Evolutionary conservation across 2,888 invertebrate species (phyloP).

Genomic region (Rhorus exstirpatorius): DNA sequence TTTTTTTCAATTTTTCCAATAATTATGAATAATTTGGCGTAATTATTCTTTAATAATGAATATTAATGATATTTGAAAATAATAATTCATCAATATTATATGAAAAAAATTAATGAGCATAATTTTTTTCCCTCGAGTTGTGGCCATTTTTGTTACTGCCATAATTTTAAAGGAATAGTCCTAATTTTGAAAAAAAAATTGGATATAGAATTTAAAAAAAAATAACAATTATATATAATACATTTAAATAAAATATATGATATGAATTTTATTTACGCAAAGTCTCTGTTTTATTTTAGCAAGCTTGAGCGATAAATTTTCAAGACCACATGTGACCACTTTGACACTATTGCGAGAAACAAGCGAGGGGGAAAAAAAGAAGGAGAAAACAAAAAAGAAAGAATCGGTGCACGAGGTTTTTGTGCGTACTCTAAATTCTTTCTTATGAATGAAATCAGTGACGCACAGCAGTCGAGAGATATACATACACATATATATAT

Average conservation of each 20-base stretch:
- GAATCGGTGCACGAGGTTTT: slow-evolving; percentile 23
- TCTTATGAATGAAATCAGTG: slow-evolving; percentile 45
- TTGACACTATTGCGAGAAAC: slow-evolving; percentile 5
- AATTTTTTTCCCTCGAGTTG: no score
- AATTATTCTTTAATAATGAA: no score
- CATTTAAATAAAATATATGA: no score
- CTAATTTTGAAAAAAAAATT: no score
- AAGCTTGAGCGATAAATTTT: not conserved
- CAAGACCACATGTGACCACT: slow-evolving; percentile 22
- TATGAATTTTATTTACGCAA: not conserved
- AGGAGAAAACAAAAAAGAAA: not conserved
- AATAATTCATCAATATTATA: no score
- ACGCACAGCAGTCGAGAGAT: no score
- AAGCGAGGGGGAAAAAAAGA: slow-evolving; percentile 2
- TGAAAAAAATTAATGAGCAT: no score
- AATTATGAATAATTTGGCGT: no score
- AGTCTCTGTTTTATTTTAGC: not conserved
- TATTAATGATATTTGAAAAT: no score
- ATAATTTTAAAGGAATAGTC: no score
- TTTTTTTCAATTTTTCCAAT: no score
- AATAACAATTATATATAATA: not conserved
- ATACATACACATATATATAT: slow-evolving; percentile 8
- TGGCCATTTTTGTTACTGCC: no score
- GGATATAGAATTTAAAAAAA: not conserved
- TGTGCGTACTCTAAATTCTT: slow-evolving; percentile 29